Evolutionary conservation across 2,888 invertebrate genomes (phyloP).

Genomic region (Corbicula japonica): DNA sequence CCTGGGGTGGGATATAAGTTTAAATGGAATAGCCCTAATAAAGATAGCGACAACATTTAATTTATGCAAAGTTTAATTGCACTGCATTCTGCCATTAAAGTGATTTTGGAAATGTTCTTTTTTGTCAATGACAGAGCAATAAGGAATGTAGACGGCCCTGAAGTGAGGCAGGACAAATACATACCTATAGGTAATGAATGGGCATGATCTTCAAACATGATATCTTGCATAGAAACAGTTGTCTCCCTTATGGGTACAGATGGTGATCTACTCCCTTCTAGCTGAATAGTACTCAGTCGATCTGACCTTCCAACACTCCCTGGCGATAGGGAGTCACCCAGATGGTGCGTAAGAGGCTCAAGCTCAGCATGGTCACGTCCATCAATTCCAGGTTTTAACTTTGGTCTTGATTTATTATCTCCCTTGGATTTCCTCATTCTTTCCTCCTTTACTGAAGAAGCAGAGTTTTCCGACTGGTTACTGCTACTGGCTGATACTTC

Average conservation of each 20-base stretch:
- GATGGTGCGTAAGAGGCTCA: slow-evolving; percentile 40
- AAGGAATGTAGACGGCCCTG: too few species aligned
- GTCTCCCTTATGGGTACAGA: slow-evolving; percentile 35
- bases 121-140: too few species aligned
- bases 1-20: too few species aligned
- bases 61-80: too few species aligned
- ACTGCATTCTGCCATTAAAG: too few species aligned
- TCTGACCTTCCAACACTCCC: slow-evolving; percentile 3
- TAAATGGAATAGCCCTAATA: too few species aligned
- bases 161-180: too few species aligned
- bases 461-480: slow-evolving; percentile 40
- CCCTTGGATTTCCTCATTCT: slow-evolving; percentile 43
- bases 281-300: slow-evolving; percentile 22
- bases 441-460: slow-evolving; percentile 16
- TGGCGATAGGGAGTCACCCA: slow-evolving; percentile 11
- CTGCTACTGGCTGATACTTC: slow-evolving; percentile 53
- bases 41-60: too few species aligned
- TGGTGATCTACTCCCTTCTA: slow-evolving; percentile 21
- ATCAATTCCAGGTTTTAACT: slow-evolving; percentile 40
- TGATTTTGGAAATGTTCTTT: too few species aligned
- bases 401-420: slow-evolving; percentile 41
- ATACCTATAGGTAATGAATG: slow-evolving; percentile 25
- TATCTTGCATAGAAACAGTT: slow-evolving; percentile 60
- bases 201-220: slow-evolving; percentile 50
- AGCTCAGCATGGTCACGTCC: slow-evolving; percentile 45